phyloP scores from a whole-genome alignment of 2,797 vertebrate genomes.

The Gymnothorax javanicus region DNA sequence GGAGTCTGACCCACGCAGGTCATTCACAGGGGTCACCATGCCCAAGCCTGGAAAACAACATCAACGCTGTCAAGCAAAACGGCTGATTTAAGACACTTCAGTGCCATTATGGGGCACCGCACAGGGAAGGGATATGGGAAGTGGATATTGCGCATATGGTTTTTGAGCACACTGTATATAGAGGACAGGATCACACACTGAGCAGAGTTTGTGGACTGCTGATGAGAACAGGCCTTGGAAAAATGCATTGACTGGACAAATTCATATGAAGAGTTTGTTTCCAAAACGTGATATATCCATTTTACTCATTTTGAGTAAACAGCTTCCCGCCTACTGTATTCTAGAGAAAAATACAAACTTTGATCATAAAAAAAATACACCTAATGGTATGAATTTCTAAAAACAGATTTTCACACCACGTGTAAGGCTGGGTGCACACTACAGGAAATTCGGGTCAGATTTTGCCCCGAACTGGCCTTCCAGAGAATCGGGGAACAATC shows the following conservation, averaged over 20 bases:
- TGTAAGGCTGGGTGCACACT: no score
- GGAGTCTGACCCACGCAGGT: conserved; percentile 94
- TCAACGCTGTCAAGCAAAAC: not conserved
- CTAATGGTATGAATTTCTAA: no score
- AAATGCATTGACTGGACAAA: not conserved
- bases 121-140: not conserved
- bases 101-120: not conserved
- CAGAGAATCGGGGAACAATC: no score
- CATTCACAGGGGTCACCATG: conserved; percentile 98
- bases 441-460: no score
- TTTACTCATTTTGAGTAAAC: no score
- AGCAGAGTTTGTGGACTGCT: not conserved
- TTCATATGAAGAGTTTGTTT: no score
- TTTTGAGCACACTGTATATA: not conserved
- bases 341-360: not conserved
- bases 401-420: no score
- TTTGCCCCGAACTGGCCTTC: no score
- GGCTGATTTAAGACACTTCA: not conserved
- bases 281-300: no score
- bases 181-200: not conserved
- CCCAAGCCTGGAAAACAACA: conserved; percentile 80
- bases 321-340: no score
- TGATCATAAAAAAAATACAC: no score
- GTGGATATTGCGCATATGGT: not conserved
- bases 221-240: not conserved